phyloP scores from a whole-genome alignment of 2,888 invertebrate genomes.

The Pelosia muscerda region DNA sequence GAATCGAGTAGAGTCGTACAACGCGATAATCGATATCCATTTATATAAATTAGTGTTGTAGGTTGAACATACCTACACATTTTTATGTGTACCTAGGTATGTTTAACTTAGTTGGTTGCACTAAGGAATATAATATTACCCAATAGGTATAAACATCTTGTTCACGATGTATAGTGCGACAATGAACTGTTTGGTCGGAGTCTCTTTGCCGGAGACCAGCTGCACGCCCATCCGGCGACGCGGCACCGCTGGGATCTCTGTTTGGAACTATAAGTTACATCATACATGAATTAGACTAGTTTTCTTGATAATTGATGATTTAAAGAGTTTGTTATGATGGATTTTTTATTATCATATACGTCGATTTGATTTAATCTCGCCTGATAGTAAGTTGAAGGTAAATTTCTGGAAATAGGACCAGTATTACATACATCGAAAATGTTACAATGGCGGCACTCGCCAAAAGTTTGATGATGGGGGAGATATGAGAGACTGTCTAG shows the following conservation, averaged over 20 bases:
- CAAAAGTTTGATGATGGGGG: too few relatives aligned
- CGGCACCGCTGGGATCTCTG: background rate
- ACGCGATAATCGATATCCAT: too few relatives aligned
- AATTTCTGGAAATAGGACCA: too few relatives aligned
- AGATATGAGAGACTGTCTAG: too few relatives aligned
- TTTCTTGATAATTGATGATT: background rate
- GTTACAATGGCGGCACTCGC: too few relatives aligned
- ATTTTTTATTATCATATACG: too few relatives aligned
- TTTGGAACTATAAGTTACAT: background rate
- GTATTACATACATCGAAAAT: too few relatives aligned
- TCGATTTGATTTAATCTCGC: too few relatives aligned
- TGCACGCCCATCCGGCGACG: conserved; percentile 10
- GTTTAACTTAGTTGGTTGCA: accelerated
- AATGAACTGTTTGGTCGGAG: conserved; percentile 50
- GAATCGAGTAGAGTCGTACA: too few relatives aligned
- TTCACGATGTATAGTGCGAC: conserved; percentile 64
- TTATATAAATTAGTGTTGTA: background rate
- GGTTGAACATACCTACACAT: too few relatives aligned
- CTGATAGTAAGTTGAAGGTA: too few relatives aligned
- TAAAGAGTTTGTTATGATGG: background rate
- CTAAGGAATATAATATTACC: conserved; percentile 58
- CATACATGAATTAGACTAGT: background rate
- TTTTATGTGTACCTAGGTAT: too few relatives aligned
- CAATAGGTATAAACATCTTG: conserved; percentile 76
- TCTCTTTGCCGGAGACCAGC: background rate